Percentiles rank a stretch among this genome's conserved stretches.
Conservation (phyloP, 2,888 invertebrate genomes). For the Zygogramma bicolorata region DNA sequence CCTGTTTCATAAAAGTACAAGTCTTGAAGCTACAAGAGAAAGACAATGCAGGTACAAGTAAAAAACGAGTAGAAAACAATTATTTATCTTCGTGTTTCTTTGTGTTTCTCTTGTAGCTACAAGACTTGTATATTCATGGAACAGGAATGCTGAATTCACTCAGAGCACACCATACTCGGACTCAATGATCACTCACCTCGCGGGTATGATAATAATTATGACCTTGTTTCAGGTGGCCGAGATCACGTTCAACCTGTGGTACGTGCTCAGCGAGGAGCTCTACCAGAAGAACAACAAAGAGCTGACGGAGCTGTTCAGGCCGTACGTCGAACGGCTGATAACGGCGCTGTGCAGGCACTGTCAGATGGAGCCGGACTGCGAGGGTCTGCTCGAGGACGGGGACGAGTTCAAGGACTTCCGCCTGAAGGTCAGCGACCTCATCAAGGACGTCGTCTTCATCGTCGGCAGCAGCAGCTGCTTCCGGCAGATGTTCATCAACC, state of each 20-base stretch:
- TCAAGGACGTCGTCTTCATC: slow-evolving; percentile 97
- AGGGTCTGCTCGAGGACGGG: slow-evolving; percentile 84
- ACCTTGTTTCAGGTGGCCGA: slow-evolving; percentile 68
- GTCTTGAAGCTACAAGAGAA: too few species aligned
- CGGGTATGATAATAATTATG: too few species aligned
- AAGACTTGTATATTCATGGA: too few species aligned
- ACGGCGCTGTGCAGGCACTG: slow-evolving; percentile 90
- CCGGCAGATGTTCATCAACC: slow-evolving; percentile 86
- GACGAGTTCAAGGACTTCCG: slow-evolving; percentile 90
- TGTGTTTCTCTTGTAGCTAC: too few species aligned
- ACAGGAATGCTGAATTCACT: too few species aligned
- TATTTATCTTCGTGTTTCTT: too few species aligned
- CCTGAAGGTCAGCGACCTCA: slow-evolving; percentile 83
- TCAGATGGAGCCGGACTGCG: slow-evolving; percentile 95
- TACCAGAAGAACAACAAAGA: slow-evolving; percentile 88
- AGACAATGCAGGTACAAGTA: too few species aligned
- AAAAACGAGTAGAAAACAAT: too few species aligned
- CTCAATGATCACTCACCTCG: too few species aligned
- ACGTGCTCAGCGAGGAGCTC: slow-evolving; percentile 91
- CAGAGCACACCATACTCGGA: too few species aligned
- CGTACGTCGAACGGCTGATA: slow-evolving; percentile 91
- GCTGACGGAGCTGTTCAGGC: slow-evolving; percentile 86
- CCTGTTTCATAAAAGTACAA: too few species aligned
- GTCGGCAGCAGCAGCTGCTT: slow-evolving; percentile 94
- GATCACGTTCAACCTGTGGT: slow-evolving; percentile 98